Evolutionary conservation across 2,113 vertebrate species (phyloP), one percentile per base, ranked within the genome.

Genomic region (Eclectus roratus): DNA sequence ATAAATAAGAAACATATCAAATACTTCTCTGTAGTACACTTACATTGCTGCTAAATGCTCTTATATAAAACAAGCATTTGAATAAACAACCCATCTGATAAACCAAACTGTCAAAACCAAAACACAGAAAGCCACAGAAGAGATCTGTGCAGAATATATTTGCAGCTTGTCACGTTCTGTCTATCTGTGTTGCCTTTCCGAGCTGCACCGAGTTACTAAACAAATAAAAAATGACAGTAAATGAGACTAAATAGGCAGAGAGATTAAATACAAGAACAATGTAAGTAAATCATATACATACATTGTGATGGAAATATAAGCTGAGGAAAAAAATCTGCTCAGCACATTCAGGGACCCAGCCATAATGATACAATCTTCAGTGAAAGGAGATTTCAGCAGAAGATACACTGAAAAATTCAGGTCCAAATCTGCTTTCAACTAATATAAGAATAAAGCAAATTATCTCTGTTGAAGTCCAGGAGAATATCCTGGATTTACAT

Each of bases 381-480:
- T 49, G n/a, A 52, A 56, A 93, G 21, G 55, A 93, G 61, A 92
- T 44, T 86, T 70, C n/a, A 91, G 80, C 18, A 88, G 37, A 29
- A 94, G 46, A 86, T 84, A 43, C 7, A 61, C 72, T 56, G 29
- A 46, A 92, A 84, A 94, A 78, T 81, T 39, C 74, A 95, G 46
- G 85, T 81, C 72, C 88, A 78, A 94, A 91, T 90, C 72, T 93
- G 82, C 72, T 93, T 95, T 93, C 47, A 74, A 35, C 88, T 90
- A 83, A 15, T 86, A 47, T 52, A 43, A 93, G 60, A 33, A 90
- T 84, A 91, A 78, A 83, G 27, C 31, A 5, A 85, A 84, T 91
- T 79, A 81, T 49, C 11, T 88, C 60, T 64, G 11, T 35, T 71
- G 39, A 93, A 93, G 9, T 76, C 61, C 55, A 91, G 90, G 50